Percentiles rank a stretch among this genome's conserved stretches.
These are phyloP conservation scores for Columbina picui DNA, from an alignment of 2,113 vertebrate genomes.

Conservation along the genomic window DNA sequence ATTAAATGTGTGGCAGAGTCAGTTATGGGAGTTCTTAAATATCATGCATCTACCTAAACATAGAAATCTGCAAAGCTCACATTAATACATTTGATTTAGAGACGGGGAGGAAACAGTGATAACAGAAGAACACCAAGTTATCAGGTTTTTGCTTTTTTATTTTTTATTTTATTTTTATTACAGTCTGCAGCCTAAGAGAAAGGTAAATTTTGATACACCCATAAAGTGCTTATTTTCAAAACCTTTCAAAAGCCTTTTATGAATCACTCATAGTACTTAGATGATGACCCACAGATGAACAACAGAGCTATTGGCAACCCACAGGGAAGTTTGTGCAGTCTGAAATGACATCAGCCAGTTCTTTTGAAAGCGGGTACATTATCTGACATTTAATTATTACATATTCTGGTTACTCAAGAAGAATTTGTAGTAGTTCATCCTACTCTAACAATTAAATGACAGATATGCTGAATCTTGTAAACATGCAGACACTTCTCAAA, in stretches of 20 bases:
- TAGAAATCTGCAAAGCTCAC: neutral
- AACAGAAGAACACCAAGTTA: neutral
- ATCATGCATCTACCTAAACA: neutral
- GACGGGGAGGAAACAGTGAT: neutral
- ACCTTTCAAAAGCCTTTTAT: conserved; percentile 10
- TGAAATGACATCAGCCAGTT: conserved; percentile 34
- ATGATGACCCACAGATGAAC: conserved; percentile 22
- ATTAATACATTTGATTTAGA: neutral
- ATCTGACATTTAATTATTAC: conserved; percentile 37
- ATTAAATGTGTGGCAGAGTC: neutral
- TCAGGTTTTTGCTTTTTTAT: neutral
- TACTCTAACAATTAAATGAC: conserved; percentile 5
- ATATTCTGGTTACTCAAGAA: conserved; percentile 39
- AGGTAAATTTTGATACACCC: neutral
- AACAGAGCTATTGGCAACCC: neutral
- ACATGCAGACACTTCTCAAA: neutral
- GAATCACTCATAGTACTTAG: neutral
- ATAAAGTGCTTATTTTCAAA: neutral
- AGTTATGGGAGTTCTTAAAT: neutral
- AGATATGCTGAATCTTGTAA: neutral
- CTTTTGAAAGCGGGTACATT: conserved; percentile 17
- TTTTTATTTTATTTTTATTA: neutral
- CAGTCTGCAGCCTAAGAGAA: neutral
- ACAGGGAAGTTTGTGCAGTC: neutral
- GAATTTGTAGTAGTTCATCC: neutral